phyloP scores from a whole-genome alignment of 2,797 vertebrate species.

The Passerculus sandwichensis region DNA sequence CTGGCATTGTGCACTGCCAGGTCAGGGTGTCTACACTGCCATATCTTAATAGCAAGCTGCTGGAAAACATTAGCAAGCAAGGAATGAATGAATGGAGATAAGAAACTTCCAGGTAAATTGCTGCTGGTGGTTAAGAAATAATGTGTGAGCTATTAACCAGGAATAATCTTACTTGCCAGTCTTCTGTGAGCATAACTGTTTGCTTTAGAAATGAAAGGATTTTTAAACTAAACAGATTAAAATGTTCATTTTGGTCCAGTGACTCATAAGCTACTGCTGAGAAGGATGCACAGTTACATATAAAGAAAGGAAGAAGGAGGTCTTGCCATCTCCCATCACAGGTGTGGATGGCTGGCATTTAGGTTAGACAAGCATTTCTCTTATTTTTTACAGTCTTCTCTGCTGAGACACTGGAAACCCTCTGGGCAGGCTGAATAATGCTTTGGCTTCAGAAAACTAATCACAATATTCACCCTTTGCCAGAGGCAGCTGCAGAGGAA shows the following conservation, averaged over 20 bases:
- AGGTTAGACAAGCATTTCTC: background rate
- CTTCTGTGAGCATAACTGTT: background rate
- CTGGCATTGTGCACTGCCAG: background rate
- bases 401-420: background rate
- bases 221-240: background rate
- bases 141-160: background rate
- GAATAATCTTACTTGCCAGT: background rate
- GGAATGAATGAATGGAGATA: background rate
- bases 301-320: background rate
- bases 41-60: background rate
- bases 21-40: fast-evolving
- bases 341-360: background rate
- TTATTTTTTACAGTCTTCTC: background rate
- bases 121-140: background rate
- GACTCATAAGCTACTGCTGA: background rate
- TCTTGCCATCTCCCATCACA: background rate
- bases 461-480: background rate
- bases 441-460: background rate
- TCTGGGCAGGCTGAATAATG: background rate
- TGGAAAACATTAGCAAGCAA: background rate
- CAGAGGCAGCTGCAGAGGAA: background rate
- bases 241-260: background rate
- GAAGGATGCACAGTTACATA: background rate
- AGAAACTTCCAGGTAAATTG: background rate
- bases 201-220: background rate